Conservation (phyloP, 2,113 vertebrate genomes). For the Cathartes aura region DNA sequence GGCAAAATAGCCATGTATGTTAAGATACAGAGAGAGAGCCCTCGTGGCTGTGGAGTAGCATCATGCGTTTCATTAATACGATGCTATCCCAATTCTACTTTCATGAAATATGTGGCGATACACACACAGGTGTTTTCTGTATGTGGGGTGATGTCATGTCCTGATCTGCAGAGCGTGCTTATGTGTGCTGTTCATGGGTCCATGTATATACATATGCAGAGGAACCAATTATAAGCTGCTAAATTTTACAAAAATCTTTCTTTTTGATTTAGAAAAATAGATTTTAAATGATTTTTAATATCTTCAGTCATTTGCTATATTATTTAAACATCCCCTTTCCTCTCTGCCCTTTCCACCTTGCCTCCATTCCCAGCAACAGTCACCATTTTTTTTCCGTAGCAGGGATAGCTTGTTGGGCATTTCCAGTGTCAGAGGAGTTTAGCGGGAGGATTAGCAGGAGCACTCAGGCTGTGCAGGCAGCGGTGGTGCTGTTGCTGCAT, state of each 20-base stretch:
- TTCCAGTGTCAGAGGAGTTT: neutral
- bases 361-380: neutral
- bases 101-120: neutral
- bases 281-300: neutral
- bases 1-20: neutral
- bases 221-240: neutral
- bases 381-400: neutral
- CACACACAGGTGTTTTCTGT: fast-evolving
- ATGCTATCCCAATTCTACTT: neutral
- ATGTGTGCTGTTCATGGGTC: neutral
- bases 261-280: neutral
- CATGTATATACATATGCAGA: fast-evolving
- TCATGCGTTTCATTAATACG: neutral
- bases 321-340: neutral
- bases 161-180: neutral
- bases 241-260: neutral
- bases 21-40: neutral
- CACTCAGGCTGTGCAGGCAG: neutral
- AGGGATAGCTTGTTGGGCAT: neutral
- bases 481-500: neutral
- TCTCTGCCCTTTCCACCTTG: neutral
- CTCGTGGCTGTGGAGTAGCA: neutral
- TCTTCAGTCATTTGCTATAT: neutral
- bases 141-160: neutral
- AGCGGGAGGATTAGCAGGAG: neutral